phyloP scores from a whole-genome alignment of 1,140 invertebrate species.

The Leguminivora glycinivorella region DNA sequence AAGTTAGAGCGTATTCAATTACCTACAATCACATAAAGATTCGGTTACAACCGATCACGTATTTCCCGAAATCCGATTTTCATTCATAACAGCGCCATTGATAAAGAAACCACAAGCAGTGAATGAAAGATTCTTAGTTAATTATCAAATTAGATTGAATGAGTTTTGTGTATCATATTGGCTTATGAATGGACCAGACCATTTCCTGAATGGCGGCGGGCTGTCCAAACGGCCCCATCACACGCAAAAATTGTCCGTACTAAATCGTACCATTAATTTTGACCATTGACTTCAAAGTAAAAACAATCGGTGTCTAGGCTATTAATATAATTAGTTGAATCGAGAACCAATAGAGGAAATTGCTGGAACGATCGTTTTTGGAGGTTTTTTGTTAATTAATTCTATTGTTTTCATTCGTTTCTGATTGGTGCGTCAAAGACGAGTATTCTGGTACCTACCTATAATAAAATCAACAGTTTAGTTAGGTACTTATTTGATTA shows the following conservation, averaged over 20 bases:
- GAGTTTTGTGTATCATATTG: constrained; percentile 7
- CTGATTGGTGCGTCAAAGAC: neutral
- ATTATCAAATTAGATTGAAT: constrained; percentile 9
- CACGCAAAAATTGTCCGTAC: constrained; percentile 47
- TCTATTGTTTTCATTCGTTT: neutral
- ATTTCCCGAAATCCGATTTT: constrained; percentile 1
- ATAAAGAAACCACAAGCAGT: constrained; percentile 14
- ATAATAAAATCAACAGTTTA: neutral
- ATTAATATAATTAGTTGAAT: constrained; percentile 33
- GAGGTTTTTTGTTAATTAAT: constrained; percentile 22
- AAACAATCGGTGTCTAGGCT: constrained; percentile 44
- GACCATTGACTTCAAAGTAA: constrained; percentile 54
- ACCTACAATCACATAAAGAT: neutral
- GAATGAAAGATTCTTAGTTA: constrained; percentile 6
- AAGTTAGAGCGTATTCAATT: neutral
- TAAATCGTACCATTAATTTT: constrained; percentile 34
- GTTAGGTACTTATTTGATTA: no score
- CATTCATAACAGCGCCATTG: constrained; percentile 20
- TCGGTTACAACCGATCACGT: neutral
- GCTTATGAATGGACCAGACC: constrained; percentile 10
- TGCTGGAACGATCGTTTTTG: constrained; percentile 17
- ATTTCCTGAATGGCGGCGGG: constrained; percentile 13
- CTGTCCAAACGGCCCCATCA: constrained; percentile 32
- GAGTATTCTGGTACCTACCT: neutral
- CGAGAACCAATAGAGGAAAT: constrained; percentile 18